These are phyloP conservation scores for Apodemia zela DNA, from an alignment of 2,888 invertebrate genomes.

Conservation along the genomic window DNA sequence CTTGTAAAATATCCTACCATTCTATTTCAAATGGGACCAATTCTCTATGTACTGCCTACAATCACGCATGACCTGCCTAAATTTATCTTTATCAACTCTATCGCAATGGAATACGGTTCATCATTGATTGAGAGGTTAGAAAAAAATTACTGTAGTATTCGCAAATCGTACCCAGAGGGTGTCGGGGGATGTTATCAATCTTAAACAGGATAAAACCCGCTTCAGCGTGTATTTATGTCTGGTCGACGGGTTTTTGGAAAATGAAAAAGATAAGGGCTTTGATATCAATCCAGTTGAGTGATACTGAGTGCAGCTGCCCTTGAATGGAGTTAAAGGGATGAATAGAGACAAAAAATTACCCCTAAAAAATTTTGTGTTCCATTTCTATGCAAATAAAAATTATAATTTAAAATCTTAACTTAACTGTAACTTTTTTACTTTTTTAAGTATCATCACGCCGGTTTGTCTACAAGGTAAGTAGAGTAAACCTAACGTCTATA, in stretches of 20 bases:
- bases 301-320: neutral
- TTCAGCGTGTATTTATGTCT: constrained; percentile 70
- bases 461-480: too few relatives aligned
- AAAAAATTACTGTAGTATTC: constrained; percentile 37
- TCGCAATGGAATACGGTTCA: constrained; percentile 14
- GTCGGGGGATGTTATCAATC: constrained; percentile 68
- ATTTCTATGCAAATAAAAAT: too few relatives aligned
- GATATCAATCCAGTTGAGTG: constrained; percentile 26
- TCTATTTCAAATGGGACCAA: constrained; percentile 68
- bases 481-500: too few relatives aligned
- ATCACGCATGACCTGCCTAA: constrained; percentile 54
- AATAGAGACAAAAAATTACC: neutral
- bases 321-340: neutral
- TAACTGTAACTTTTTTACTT: too few relatives aligned
- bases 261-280: constrained; percentile 58
- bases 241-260: constrained; percentile 59
- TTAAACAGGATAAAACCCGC: constrained; percentile 61
- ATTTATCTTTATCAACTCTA: constrained; percentile 24
- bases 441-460: too few relatives aligned
- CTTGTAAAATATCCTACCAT: constrained; percentile 65
- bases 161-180: constrained; percentile 67
- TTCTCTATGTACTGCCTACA: constrained; percentile 58
- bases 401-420: too few relatives aligned
- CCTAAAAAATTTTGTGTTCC: too few relatives aligned
- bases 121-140: constrained; percentile 23